Percentiles rank a stretch among this genome's conserved stretches.
Conservation (phyloP, 2,888 invertebrate genomes). For the Thumatha senex region DNA sequence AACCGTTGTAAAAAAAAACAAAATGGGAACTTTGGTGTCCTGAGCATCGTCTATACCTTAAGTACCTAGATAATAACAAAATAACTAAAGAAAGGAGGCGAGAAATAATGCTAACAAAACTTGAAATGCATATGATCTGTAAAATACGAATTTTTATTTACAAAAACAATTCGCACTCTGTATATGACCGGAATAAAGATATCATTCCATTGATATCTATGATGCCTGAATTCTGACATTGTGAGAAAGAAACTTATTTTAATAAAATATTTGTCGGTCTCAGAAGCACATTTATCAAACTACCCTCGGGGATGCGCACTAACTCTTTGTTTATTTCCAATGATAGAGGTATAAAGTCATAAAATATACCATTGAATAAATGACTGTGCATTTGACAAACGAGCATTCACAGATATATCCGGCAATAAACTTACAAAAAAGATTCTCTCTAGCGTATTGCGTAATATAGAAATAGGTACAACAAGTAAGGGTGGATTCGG, state of each 20-base stretch:
- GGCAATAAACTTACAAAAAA: constrained; percentile 75
- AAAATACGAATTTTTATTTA: background rate
- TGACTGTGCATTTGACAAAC: constrained; percentile 82
- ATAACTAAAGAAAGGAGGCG: too few relatives aligned
- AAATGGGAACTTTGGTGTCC: constrained; percentile 31
- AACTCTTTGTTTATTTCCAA: constrained; percentile 42
- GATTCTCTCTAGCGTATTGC: constrained; percentile 79
- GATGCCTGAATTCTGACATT: constrained; percentile 4
- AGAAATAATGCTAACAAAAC: too few relatives aligned
- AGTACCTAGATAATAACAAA: constrained; percentile 2
- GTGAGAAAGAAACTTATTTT: constrained; percentile 21
- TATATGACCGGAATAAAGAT: background rate
- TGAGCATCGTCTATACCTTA: constrained; percentile 15
- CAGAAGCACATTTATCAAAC: constrained; percentile 38
- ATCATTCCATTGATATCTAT: background rate
- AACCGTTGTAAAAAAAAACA: too few relatives aligned
- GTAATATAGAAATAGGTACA: constrained; percentile 75
- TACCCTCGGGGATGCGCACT: constrained; percentile 35
- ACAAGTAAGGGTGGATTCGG: constrained; percentile 68
- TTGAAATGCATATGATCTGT: too few relatives aligned
- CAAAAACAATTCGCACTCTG: background rate
- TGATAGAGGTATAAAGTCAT: constrained; percentile 43
- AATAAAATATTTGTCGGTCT: constrained; percentile 35
- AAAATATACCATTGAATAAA: constrained; percentile 74
- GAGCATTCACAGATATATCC: constrained; percentile 79